These are phyloP conservation scores for Zaprionus tsacasi DNA, from an alignment of 1,140 invertebrate genomes.

Conservation along the genomic window DNA sequence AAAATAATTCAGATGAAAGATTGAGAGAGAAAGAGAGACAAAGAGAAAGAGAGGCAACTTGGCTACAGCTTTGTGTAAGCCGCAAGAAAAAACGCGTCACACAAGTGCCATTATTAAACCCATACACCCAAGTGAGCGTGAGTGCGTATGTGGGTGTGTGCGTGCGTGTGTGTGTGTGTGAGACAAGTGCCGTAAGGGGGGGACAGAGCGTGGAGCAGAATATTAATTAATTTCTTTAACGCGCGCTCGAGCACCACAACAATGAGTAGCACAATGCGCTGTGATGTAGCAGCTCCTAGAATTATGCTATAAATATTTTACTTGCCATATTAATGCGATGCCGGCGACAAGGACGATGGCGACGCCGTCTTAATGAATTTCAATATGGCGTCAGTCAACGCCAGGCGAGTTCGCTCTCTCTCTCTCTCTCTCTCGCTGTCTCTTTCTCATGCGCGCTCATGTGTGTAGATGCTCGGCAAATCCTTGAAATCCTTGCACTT, in stretches of 20 bases:
- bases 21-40: neutral
- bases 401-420: neutral
- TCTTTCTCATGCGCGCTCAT: conserved; percentile 13
- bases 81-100: conserved; percentile 71
- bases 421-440: neutral
- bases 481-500: conserved; percentile 77
- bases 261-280: conserved; percentile 76
- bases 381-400: conserved; percentile 71
- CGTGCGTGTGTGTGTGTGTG: conserved; percentile 12
- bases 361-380: conserved; percentile 78
- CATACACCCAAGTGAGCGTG: conserved; percentile 19
- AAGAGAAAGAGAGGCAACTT: conserved; percentile 24
- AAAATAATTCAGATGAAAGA: conserved; percentile 16
- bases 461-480: conserved; percentile 46
- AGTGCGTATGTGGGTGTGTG: conserved; percentile 3
- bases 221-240: conserved; percentile 83
- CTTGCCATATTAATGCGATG: conserved; percentile 78
- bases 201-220: conserved; percentile 49
- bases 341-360: conserved; percentile 38
- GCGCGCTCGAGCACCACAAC: conserved; percentile 64
- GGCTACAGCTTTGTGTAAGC: conserved; percentile 54
- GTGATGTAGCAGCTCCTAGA: conserved; percentile 71
- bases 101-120: conserved; percentile 75
- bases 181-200: conserved; percentile 31
- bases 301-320: conserved; percentile 83